Evolutionary conservation across 2,797 vertebrate genomes (phyloP), one percentile per base, ranked within the genome.

Genomic region (Pseudocheirus occidentalis): DNA sequence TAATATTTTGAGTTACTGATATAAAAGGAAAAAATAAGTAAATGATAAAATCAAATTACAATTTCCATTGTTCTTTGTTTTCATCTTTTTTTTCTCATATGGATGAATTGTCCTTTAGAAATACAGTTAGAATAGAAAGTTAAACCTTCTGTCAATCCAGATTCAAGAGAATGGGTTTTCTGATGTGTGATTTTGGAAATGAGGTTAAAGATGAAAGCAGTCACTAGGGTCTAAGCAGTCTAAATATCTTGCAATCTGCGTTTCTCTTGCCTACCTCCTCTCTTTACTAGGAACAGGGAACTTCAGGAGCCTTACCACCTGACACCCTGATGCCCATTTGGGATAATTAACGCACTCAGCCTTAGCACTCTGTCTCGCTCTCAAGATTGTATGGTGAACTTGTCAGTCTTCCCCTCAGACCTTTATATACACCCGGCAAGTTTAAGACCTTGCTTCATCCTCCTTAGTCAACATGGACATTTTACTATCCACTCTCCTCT

Each of bases 11-110:
- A 95, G 46, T 52, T 52, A 95, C 34, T 89, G 34, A 89, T 92
- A 40, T 29, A 94, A 93, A 97, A 96, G 90, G 55, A 90, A 90
- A 3, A 34, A 89, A 29, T 58, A 95, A 91, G 40, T 66, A 93
- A 29, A 58, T 66, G 7, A 46, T 57, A 94, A 95, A 92, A 55
- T 92, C 57, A 96, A 94, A 94, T 92, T 73, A 18, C 93, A n/a
- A 62, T 95, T 90, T 10, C 18, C 13, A 29, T 11, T 95, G 0
- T 95, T 94, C 18, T 95, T 93, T n/a, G 29, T 3, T 95, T 94
- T 95, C 52, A n/a, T n/a, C 66, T 50, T 92, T 90, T 90, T 54
- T 50, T 29, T 34, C 31, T 87, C 40, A 27, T 87, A 27, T 87
- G 73, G 73, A 46, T 46, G 50, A 46, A 46, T 3, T 11, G 0